These are phyloP conservation scores for Tokudaia tokunoshimensis DNA, from an alignment of 2,797 vertebrate species.

Conservation along the genomic window DNA sequence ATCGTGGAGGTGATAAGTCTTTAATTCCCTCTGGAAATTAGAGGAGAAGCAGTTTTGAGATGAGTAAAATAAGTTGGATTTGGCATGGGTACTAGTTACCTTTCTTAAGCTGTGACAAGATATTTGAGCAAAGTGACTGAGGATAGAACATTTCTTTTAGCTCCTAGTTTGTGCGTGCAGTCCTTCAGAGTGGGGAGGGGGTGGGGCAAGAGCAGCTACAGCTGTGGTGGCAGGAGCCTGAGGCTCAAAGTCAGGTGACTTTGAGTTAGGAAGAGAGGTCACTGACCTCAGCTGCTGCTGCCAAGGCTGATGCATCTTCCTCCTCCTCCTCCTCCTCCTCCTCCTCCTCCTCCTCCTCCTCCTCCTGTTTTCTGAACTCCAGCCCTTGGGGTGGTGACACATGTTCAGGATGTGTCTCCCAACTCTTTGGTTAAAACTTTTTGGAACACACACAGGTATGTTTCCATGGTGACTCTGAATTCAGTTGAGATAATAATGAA, in stretches of 20 bases:
- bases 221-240: not conserved
- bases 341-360: not conserved
- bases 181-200: not conserved
- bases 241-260: not conserved
- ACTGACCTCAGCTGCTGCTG: no score
- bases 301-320: no score
- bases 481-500: not conserved
- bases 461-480: not conserved
- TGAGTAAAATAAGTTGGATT: not conserved
- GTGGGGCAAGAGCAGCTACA: not conserved
- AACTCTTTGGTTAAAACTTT: not conserved
- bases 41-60: not conserved
- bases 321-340: not conserved
- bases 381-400: not conserved
- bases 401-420: not conserved
- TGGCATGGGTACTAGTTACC: not conserved
- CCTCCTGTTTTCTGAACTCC: not conserved
- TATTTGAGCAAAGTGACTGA: not conserved
- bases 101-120: not conserved
- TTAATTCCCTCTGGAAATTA: constrained; percentile 27
- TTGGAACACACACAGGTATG: not conserved
- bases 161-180: not conserved
- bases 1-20: not conserved
- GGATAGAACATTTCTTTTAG: not conserved
- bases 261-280: not conserved